Percentiles rank a stretch among this genome's conserved stretches.
phyloP scores from a whole-genome alignment of 2,797 vertebrate genomes.

The Erethizon dorsatum region DNA sequence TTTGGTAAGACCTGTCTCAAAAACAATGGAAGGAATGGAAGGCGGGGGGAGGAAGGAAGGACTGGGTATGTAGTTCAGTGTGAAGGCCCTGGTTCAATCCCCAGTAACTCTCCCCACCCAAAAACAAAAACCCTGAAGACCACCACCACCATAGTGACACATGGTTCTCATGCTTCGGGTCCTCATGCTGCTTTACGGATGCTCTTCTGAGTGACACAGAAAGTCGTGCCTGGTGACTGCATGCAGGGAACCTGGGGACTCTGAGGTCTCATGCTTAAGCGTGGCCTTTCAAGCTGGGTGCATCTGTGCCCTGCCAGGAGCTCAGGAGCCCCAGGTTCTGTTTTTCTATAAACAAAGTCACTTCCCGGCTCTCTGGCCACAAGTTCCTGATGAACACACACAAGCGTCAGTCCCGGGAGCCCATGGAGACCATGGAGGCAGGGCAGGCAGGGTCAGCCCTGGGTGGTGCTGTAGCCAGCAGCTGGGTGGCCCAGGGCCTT shows the following conservation, averaged over 20 bases:
- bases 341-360: neutral
- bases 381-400: neutral
- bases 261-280: neutral
- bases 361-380: neutral
- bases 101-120: neutral
- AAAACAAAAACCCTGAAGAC: neutral
- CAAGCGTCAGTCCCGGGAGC: neutral
- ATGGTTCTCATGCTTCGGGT: neutral
- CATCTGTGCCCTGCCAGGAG: neutral
- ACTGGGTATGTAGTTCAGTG: neutral
- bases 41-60: too few species aligned
- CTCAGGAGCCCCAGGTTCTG: neutral
- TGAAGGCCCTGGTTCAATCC: neutral
- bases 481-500: neutral
- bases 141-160: neutral
- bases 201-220: neutral
- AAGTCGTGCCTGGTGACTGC: neutral
- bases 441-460: neutral
- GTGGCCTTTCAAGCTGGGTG: neutral
- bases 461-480: neutral
- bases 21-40: neutral
- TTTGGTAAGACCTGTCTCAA: neutral
- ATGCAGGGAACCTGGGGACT: neutral
- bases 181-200: neutral
- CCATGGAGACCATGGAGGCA: neutral